Base-by-base conservation (phyloP, 2,888 invertebrate genomes). In the Lordiphosa fenestrarum region DNA sequence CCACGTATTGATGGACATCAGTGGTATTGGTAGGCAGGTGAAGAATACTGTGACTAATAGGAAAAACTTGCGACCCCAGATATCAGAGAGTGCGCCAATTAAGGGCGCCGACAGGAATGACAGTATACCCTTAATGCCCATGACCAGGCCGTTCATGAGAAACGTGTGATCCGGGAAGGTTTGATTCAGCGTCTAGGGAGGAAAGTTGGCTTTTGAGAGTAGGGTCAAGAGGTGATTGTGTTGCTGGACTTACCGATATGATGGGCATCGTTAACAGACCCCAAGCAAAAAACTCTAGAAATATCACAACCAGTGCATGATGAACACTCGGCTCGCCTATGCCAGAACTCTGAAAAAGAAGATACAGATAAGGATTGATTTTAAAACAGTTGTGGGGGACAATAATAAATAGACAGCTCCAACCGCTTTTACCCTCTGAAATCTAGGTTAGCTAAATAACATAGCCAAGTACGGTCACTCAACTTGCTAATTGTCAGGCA, bases 201-300 rank as follows among this genome's bases (percentile, higher is more conserved):
- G 0, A 19, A n/a, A 30, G 30, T 30, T 30, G 30, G 1, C 4
- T 10, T 30, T 30, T 10, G 4, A 10, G 9, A 30, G 9, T 30
- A 30, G 3, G 9, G 30, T 30, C 2, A 30, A 30, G 3, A 4
- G 10, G 9, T 10, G 9, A 3, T 9, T 30, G 30, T 10, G 30
- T 30, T 9, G 3, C 3, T 9, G 10, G 19, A 15, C 87, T 87
- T 77, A 89, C 89, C 69, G 87, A 91, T 89, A 99, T 99, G 87
- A 99, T 96, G 60, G 99, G 99, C 93, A 98, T 97, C 69, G 99
- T 99, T 71, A 99, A 93, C 74, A 99, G 92, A 53, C 99, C 99
- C 99, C 99, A 99, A 75, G 99, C 98, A 91, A 99, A 99, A 91
- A 99, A 99, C 91, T 99, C 99, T 90, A 99, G 92, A 92, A 99